Percentiles rank a stretch among this genome's conserved stretches.
These are phyloP conservation scores for Oreochromis niloticus DNA, from an alignment of 2,113 vertebrate genomes.

Conservation along the genomic window DNA sequence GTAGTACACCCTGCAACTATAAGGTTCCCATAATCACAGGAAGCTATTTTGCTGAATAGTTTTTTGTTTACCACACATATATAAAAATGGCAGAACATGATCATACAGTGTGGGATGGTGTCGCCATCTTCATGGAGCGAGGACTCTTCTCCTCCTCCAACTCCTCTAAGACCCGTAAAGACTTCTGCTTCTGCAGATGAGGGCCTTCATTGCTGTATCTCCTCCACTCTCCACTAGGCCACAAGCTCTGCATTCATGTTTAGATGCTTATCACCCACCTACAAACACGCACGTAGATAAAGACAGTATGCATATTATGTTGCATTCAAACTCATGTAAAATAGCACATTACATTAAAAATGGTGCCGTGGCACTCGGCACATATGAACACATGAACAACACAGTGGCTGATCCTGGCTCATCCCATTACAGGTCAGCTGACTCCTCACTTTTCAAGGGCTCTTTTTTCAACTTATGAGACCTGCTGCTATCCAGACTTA, in stretches of 20 bases:
- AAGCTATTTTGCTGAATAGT: not conserved
- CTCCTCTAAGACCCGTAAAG: conserved; percentile 72
- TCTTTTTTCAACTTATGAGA: not conserved
- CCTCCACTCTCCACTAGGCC: conserved; percentile 77
- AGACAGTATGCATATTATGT: not conserved
- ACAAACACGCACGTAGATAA: not conserved
- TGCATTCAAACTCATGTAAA: not conserved
- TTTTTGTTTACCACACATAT: not conserved
- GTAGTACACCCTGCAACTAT: not conserved
- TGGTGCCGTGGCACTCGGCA: not conserved
- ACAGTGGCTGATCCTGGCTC: conserved; percentile 9
- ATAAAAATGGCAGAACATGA: not conserved
- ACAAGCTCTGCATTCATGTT: conserved; percentile 68
- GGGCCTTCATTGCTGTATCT: conserved; percentile 73
- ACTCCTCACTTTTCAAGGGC: not conserved
- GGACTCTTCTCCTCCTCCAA: conserved; percentile 72
- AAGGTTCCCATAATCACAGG: not conserved
- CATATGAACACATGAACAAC: not conserved
- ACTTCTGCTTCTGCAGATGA: conserved; percentile 56
- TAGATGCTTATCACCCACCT: conserved; percentile 77
- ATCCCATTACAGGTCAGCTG: conserved; percentile 33
- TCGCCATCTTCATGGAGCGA: conserved; percentile 63
- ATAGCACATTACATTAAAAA: not conserved
- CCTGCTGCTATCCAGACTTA: not conserved
- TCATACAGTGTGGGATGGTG: conserved; percentile 60